These are phyloP conservation scores for Apocrypta bakeri DNA, from an alignment of 1,140 invertebrate species.

Conservation along the genomic window DNA sequence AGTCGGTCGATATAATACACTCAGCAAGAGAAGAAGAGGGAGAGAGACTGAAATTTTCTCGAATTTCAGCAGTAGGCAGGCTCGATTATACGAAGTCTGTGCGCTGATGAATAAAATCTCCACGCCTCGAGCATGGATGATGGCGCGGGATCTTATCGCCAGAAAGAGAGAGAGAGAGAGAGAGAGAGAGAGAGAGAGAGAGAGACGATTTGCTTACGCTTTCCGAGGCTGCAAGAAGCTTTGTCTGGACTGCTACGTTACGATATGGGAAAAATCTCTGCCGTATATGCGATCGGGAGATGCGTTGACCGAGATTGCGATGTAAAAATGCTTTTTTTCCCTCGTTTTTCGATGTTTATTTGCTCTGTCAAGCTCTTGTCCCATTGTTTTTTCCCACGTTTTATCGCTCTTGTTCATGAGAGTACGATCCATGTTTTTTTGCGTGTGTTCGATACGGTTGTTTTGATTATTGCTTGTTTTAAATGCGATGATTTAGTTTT, in stretches of 20 bases:
- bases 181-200: no score
- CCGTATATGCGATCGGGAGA: not conserved
- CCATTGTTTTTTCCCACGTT: not conserved
- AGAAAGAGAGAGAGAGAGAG: no score
- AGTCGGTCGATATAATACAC: not conserved
- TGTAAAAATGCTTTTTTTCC: not conserved
- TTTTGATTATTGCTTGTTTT: not conserved
- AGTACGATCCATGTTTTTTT: not conserved
- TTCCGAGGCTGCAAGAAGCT: not conserved
- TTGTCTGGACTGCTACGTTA: not conserved
- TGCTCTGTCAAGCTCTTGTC: not conserved
- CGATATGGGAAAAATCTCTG: not conserved
- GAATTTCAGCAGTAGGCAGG: slow-evolving; percentile 4
- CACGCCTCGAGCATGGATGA: not conserved
- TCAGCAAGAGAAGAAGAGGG: not conserved
- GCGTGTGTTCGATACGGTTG: not conserved
- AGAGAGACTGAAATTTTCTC: not conserved
- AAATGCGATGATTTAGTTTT: no score
- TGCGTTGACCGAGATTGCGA: not conserved
- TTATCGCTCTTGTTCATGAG: not conserved
- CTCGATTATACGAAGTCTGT: not conserved
- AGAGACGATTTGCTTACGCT: not conserved
- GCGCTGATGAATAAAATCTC: slow-evolving; percentile 10
- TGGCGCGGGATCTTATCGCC: not conserved
- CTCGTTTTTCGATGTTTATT: not conserved